Percentiles rank a stretch among this genome's conserved stretches.
phyloP scores from a whole-genome alignment of 2,888 invertebrate genomes.

The Tetropium fuscum region DNA sequence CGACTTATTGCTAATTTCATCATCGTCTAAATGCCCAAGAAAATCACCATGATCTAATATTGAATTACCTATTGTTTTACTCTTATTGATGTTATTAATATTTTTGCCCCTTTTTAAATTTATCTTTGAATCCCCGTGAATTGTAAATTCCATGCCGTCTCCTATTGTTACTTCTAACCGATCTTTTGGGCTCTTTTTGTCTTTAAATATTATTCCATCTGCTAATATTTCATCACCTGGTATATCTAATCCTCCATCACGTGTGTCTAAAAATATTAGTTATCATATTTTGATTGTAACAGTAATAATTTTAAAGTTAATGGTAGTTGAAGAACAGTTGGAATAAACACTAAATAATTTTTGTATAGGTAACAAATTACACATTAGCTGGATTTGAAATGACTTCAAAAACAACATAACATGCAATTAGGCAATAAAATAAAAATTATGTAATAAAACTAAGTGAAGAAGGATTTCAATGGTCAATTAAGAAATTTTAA shows the following conservation, averaged over 20 bases:
- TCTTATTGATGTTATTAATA: slow-evolving; percentile 73
- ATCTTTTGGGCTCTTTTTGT: slow-evolving; percentile 87
- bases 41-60: slow-evolving; percentile 68
- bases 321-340: slow-evolving; percentile 23
- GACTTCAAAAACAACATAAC: slow-evolving; percentile 33
- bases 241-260: slow-evolving; percentile 68
- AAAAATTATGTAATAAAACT: slow-evolving; percentile 7
- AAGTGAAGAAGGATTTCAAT: background rate
- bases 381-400: slow-evolving; percentile 22
- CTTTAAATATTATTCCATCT: slow-evolving; percentile 87
- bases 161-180: slow-evolving; percentile 92
- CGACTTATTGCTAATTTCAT: slow-evolving; percentile 89
- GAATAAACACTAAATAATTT: slow-evolving; percentile 13
- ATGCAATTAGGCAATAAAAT: slow-evolving; percentile 33
- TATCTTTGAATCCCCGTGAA: slow-evolving; percentile 88
- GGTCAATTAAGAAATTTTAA: too few relatives aligned
- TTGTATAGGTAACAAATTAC: slow-evolving; percentile 12
- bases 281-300: slow-evolving; percentile 10
- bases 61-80: slow-evolving; percentile 81
- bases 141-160: slow-evolving; percentile 93
- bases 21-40: slow-evolving; percentile 71
- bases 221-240: slow-evolving; percentile 78
- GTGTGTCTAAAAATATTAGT: slow-evolving; percentile 67
- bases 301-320: slow-evolving; percentile 1
- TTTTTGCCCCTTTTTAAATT: slow-evolving; percentile 86